These are phyloP conservation scores for Drosophila biarmipes DNA, from an alignment of 1,140 invertebrate genomes.

Conservation along the genomic window DNA sequence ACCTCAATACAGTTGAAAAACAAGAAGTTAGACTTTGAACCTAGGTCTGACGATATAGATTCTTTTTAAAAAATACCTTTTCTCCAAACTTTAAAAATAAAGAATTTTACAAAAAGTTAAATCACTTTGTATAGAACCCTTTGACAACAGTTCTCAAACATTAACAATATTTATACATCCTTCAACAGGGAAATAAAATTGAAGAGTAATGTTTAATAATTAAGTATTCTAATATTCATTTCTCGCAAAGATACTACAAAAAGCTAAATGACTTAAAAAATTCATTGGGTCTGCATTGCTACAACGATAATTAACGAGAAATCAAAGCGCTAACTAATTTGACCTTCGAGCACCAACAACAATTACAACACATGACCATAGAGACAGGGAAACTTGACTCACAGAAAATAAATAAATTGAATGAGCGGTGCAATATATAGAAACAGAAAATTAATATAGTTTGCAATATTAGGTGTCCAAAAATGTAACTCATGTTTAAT, in stretches of 20 bases:
- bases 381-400: constrained; percentile 6
- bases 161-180: no score
- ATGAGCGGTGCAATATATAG: no score
- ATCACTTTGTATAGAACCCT: no score
- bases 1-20: constrained; percentile 28
- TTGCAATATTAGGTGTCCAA: not conserved
- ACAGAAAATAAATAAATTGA: constrained; percentile 12
- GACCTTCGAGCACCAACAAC: constrained; percentile 60
- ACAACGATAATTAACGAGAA: constrained; percentile 68
- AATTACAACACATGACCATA: constrained; percentile 70
- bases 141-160: no score
- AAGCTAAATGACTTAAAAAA: not conserved
- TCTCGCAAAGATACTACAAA: not conserved
- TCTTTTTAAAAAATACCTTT: no score
- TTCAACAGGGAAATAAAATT: not conserved
- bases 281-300: constrained; percentile 6
- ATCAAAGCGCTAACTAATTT: constrained; percentile 77
- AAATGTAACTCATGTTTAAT: constrained; percentile 29
- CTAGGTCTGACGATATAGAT: no score
- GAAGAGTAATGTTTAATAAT: not conserved
- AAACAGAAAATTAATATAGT: constrained; percentile 15
- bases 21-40: constrained; percentile 29
- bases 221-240: not conserved
- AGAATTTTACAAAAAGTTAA: no score
- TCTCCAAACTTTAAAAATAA: not conserved